Conservation (phyloP, 2,888 invertebrate species). For the Hedychridium roseum region DNA sequence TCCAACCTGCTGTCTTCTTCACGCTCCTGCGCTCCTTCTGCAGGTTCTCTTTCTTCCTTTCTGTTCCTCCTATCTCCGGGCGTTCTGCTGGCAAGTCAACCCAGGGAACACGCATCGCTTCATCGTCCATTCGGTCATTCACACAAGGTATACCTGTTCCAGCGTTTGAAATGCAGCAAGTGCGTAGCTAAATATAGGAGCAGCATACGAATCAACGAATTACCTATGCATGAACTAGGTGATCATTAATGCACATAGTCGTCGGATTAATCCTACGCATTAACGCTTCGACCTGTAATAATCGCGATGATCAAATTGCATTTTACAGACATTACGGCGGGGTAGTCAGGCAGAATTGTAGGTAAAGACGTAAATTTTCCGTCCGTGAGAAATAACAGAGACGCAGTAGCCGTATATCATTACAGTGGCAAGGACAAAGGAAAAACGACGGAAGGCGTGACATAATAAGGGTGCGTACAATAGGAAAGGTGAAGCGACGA, state of each 20-base stretch:
- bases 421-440: too few species aligned
- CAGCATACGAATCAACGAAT: not conserved
- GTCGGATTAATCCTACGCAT: too few species aligned
- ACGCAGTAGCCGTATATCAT: too few species aligned
- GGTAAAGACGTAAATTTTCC: not conserved
- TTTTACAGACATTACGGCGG: not conserved
- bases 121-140: constrained; percentile 50
- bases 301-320: not conserved
- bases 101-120: constrained; percentile 31
- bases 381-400: too few species aligned
- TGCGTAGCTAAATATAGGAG: constrained; percentile 46
- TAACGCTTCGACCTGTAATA: not conserved
- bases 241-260: not conserved
- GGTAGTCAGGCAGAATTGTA: not conserved
- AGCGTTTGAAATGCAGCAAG: constrained; percentile 42
- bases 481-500: too few species aligned
- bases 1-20: constrained; percentile 30
- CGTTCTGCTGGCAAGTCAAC: constrained; percentile 33
- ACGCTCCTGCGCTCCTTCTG: constrained; percentile 18
- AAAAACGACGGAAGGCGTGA: too few species aligned
- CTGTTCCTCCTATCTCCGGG: constrained; percentile 27
- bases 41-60: constrained; percentile 28
- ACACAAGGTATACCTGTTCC: constrained; percentile 50
- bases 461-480: too few species aligned
- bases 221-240: not conserved